Evolutionary conservation across 2,113 vertebrate genomes (phyloP).

Genomic region (Furnarius figulus): DNA sequence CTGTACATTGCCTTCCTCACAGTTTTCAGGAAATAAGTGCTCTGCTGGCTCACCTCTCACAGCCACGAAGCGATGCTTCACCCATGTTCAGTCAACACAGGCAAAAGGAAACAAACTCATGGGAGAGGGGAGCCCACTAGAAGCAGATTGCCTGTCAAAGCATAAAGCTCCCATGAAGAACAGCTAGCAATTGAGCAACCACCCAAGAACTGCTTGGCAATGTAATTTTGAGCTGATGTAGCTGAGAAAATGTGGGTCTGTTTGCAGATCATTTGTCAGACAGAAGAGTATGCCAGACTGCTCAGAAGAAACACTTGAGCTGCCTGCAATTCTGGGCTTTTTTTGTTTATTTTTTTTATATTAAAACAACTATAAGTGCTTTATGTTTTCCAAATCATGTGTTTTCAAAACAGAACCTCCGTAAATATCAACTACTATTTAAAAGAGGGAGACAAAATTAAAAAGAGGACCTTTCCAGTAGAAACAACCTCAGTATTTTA

Average conservation of each 20-base stretch:
- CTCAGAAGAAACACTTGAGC: background rate
- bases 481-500: background rate
- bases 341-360: background rate
- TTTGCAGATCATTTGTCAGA: constrained; percentile 19
- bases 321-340: background rate
- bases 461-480: background rate
- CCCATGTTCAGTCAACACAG: background rate
- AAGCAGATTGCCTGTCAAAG: background rate
- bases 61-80: background rate
- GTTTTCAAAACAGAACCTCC: background rate
- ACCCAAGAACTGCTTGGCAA: background rate
- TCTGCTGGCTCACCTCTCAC: background rate
- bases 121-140: background rate
- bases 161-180: background rate
- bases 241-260: constrained; percentile 22
- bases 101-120: background rate
- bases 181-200: background rate
- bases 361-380: background rate
- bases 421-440: background rate
- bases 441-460: background rate
- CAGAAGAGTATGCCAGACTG: background rate
- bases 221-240: constrained; percentile 33
- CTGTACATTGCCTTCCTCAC: background rate
- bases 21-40: background rate
- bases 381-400: background rate